A percentile compares a stretch with the other conserved stretches of the same genome.
Conservation (phyloP, 2,888 invertebrate species). For the Biston betularia region DNA sequence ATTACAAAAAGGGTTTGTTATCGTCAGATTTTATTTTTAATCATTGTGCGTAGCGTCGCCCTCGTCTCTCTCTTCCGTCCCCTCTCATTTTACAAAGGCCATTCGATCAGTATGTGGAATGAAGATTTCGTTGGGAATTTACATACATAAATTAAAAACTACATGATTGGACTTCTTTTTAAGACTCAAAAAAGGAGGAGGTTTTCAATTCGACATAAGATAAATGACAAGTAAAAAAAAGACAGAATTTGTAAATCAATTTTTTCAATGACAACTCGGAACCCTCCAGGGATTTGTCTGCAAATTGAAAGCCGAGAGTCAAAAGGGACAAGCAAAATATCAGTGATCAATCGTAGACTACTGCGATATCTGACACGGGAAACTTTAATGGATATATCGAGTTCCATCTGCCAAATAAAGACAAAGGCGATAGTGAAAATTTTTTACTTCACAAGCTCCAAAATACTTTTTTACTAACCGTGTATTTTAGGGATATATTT, state of each 20-base stretch:
- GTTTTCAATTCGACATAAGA: too few species aligned
- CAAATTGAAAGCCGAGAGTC: constrained; percentile 6
- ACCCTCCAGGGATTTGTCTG: constrained; percentile 3
- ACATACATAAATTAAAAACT: too few species aligned
- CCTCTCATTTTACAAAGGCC: neutral
- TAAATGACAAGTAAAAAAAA: too few species aligned
- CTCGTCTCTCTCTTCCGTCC: neutral
- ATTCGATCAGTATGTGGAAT: too few species aligned
- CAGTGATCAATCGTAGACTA: neutral
- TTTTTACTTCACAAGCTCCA: neutral
- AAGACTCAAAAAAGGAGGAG: too few species aligned
- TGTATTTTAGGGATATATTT: too few species aligned
- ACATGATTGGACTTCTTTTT: too few species aligned
- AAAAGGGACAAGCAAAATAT: neutral
- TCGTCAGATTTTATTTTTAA: neutral
- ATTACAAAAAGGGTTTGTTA: constrained; percentile 57
- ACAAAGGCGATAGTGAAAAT: neutral
- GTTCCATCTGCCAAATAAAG: neutral
- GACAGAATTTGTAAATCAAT: neutral
- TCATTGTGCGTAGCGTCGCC: neutral
- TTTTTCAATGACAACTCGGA: neutral
- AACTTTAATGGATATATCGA: neutral
- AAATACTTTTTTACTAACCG: too few species aligned
- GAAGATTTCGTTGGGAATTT: too few species aligned
- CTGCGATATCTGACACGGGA: neutral